Percentiles rank a stretch among this genome's conserved stretches.
phyloP scores from a whole-genome alignment of 2,113 vertebrate species.

The Mastomys coucha region DNA sequence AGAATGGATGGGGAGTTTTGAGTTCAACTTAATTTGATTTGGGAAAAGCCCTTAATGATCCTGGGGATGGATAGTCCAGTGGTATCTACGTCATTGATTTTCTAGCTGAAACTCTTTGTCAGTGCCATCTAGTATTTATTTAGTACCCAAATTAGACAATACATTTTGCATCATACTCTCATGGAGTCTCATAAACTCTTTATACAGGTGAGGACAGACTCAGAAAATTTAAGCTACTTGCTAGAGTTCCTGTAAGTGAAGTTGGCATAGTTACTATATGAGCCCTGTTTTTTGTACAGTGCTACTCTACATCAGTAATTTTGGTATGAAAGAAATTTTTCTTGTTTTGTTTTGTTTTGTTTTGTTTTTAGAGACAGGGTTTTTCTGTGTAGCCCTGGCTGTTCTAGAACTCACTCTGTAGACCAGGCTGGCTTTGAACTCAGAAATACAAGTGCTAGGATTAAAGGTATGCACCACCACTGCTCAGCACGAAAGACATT shows the following conservation, averaged over 20 bases:
- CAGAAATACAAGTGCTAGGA: too few relatives aligned
- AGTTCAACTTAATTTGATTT: background rate
- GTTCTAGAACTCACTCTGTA: too few relatives aligned
- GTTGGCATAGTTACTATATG: background rate
- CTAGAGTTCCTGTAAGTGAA: background rate
- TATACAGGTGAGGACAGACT: constrained; percentile 14
- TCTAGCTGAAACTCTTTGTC: background rate
- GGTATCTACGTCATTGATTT: constrained; percentile 6
- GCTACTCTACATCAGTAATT: constrained; percentile 28
- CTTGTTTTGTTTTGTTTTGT: too few relatives aligned
- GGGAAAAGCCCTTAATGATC: constrained; percentile 1
- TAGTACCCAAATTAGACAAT: background rate
- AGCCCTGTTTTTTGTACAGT: background rate
- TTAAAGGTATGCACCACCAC: too few relatives aligned
- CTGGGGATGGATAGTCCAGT: background rate
- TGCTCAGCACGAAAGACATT: background rate
- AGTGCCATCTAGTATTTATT: background rate
- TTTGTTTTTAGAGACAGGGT: too few relatives aligned
- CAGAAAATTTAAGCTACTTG: constrained; percentile 1
- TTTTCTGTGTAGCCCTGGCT: too few relatives aligned
- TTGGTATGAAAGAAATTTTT: constrained; percentile 34
- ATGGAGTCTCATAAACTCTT: constrained; percentile 12
- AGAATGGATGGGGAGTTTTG: background rate
- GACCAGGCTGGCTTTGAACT: too few relatives aligned
- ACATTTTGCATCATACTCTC: background rate